Base-by-base conservation (phyloP, 2,113 vertebrate genomes). In the Calidris pugnax region DNA sequence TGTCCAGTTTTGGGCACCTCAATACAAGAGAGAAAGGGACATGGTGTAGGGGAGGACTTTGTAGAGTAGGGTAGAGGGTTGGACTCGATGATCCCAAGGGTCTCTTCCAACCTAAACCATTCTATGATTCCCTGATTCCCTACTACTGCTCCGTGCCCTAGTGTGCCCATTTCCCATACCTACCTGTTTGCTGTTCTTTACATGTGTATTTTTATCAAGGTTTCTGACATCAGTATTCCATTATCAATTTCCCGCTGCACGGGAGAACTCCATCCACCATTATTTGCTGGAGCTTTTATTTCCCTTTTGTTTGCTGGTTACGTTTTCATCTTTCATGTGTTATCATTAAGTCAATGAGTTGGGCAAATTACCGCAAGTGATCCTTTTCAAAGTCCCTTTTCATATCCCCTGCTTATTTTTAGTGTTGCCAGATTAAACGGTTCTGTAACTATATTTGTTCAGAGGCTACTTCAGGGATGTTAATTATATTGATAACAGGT, bases 401-500 rank as follows among this genome's bases (percentile, higher is more conserved):
- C 56, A 59, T 91, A 90, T 75, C 19, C 15, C 21, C 62, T 67
- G 57, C 88, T 95, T 93, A 67, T 83, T 93, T 81, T 95, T 78
- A 28, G 56, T 78, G 51, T 76, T 64, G 73, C 85, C 92, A 89
- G 73, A 94, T 95, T 93, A 88, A 93, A 88, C 60, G 32, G 26
- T 94, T 96, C 63, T 75, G 24, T 95, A 95, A 87, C 80, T 80
- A 2, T 77, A 59, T 97, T 86, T 90, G 47, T 87, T 90, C 83
- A 79, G 82, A 77, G 37, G 62, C 27, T 13, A 35, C 88, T 93
- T 89, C 51, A 93, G 33, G 68, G 74, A 43, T 81, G 32, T 18
- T 95, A 87, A 95, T 96, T 94, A 45, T 11, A 75, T 55, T 87
- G 66, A 68, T 96, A 82, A 73, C 86, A 96, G 95, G 88, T 96